phyloP scores from a whole-genome alignment of 2,797 vertebrate genomes.

The Psittacula derbiana region DNA sequence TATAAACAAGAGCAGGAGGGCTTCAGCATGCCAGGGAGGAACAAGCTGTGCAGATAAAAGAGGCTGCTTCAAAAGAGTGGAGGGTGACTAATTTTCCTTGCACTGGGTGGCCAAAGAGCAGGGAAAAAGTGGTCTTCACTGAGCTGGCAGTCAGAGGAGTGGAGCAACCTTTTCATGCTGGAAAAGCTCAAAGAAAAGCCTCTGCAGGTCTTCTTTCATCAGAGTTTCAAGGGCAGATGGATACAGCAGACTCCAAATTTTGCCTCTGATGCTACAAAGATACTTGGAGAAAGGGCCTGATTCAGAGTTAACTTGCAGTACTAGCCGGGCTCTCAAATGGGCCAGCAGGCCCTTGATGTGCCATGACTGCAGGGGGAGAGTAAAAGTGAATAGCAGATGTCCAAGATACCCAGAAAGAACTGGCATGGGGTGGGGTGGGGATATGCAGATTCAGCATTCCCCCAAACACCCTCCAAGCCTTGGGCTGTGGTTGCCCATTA shows the following conservation, averaged over 20 bases:
- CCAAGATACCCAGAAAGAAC: background rate
- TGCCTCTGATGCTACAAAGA: background rate
- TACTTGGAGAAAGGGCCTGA: background rate
- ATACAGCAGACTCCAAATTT: background rate
- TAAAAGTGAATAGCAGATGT: background rate
- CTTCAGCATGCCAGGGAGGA: constrained; percentile 36
- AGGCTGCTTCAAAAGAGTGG: constrained; percentile 16
- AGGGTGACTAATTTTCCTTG: constrained; percentile 12
- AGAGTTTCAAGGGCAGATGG: background rate
- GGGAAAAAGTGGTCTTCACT: background rate
- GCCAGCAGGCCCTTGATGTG: background rate
- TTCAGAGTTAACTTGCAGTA: background rate
- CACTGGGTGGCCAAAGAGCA: background rate
- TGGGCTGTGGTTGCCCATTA: background rate
- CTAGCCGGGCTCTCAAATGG: background rate
- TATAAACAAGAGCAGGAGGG: constrained; percentile 57
- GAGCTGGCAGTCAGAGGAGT: background rate
- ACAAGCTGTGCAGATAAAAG: constrained; percentile 47
- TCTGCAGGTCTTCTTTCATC: background rate
- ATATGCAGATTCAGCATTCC: background rate
- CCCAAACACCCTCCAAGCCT: background rate
- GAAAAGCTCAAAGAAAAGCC: background rate
- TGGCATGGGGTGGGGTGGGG: background rate
- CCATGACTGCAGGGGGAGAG: background rate
- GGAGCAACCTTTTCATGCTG: background rate